Evolutionary conservation across 2,888 invertebrate species (phyloP).

Genomic region (Artemia sinica): DNA sequence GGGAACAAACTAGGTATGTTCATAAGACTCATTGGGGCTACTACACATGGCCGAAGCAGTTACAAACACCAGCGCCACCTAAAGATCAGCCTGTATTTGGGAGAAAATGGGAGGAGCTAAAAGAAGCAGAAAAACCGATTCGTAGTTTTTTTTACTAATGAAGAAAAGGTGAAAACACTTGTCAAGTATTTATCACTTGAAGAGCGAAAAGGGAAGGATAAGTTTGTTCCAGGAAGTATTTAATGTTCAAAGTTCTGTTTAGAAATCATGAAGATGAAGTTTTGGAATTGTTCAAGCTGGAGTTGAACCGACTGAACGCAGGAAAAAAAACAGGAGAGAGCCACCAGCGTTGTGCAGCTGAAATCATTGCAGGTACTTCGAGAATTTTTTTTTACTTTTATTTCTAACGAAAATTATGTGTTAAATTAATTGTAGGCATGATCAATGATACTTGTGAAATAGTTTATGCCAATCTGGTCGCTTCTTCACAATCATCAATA

Average conservation of each 20-base stretch:
- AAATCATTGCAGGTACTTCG: constrained; percentile 45
- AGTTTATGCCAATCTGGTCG: too few species aligned
- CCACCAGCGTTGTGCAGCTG: constrained; percentile 62
- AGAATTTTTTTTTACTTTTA: neutral
- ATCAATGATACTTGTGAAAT: too few species aligned
- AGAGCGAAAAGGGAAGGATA: constrained; percentile 67
- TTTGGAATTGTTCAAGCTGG: constrained; percentile 42
- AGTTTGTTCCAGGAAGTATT: constrained; percentile 47
- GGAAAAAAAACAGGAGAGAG: constrained; percentile 31
- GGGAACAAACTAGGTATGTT: constrained; percentile 52
- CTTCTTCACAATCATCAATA: too few species aligned
- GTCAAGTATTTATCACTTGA: constrained; percentile 57
- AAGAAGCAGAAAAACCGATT: constrained; percentile 46
- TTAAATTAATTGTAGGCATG: neutral
- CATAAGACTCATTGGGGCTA: constrained; percentile 46
- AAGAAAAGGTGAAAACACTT: constrained; percentile 48
- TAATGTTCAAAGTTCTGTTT: constrained; percentile 61
- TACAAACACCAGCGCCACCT: constrained; percentile 48
- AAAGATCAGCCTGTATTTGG: constrained; percentile 42
- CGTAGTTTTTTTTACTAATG: constrained; percentile 46
- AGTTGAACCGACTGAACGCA: constrained; percentile 41
- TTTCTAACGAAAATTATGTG: neutral
- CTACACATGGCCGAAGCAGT: constrained; percentile 38
- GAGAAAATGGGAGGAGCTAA: constrained; percentile 38
- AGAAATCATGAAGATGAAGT: constrained; percentile 53